phyloP scores from a whole-genome alignment of 35 echinoderm and acorn worm species.

The Ptychodera flava region DNA sequence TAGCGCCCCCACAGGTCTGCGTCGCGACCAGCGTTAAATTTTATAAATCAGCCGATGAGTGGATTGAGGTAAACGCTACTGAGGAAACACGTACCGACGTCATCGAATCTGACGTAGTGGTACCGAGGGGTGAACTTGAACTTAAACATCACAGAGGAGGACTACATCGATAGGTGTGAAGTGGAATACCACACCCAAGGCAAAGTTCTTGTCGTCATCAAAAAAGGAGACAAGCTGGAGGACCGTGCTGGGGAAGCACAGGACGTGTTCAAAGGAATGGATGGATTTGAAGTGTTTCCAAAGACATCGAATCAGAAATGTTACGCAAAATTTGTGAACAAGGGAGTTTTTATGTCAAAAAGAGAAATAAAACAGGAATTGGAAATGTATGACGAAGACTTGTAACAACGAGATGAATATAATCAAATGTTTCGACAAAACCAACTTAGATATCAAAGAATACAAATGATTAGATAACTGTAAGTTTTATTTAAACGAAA shows the following conservation, averaged over 20 bases:
- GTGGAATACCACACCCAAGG: background rate
- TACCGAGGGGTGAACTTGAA: background rate
- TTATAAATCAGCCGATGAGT: background rate
- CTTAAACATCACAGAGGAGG: background rate
- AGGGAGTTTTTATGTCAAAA: background rate
- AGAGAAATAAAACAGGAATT: background rate
- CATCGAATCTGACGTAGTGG: background rate
- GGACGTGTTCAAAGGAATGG: background rate
- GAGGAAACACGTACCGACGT: background rate
- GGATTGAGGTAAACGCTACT: background rate
- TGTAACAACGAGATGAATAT: background rate
- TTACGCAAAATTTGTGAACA: background rate
- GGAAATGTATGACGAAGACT: background rate
- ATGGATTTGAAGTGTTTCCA: background rate
- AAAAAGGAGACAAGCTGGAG: background rate
- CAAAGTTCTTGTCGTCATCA: background rate
- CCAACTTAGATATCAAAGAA: too few relatives aligned
- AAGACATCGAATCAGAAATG: background rate
- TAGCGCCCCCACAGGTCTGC: background rate
- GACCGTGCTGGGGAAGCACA: background rate
- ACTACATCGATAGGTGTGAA: background rate
- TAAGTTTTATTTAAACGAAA: too few relatives aligned
- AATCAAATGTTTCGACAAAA: too few relatives aligned
- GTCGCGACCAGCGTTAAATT: background rate
- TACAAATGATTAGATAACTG: too few relatives aligned